A percentile compares a stretch with the other conserved stretches of the same genome.
Conservation (phyloP, 2,888 invertebrate genomes). For the Parapristionchus giblindavisi region DNA sequence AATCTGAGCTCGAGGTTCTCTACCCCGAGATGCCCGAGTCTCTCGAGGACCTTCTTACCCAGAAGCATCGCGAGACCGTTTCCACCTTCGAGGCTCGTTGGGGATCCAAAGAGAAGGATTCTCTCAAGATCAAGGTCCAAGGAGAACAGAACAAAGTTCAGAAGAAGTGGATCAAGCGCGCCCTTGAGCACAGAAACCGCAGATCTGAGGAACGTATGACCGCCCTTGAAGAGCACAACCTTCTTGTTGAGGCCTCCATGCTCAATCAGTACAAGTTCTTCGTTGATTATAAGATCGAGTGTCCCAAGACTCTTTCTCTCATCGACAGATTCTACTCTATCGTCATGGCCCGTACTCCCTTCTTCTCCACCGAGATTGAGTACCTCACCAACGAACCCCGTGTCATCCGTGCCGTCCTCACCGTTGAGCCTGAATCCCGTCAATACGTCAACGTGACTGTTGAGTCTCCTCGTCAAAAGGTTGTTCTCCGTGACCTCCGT, state of each 20-base stretch:
- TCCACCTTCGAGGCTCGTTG: conserved; percentile 10
- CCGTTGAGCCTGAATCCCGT: conserved; percentile 40
- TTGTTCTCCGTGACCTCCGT: conserved; percentile 47
- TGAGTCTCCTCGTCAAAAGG: conserved; percentile 47
- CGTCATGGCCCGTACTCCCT: conserved; percentile 40
- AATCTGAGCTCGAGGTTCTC: conserved; percentile 29
- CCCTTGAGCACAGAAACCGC: conserved; percentile 43
- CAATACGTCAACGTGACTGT: conserved; percentile 42
- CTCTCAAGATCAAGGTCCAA: conserved; percentile 26
- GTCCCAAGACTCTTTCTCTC: conserved; percentile 41
- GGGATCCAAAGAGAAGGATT: conserved; percentile 37
- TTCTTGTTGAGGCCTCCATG: conserved; percentile 48
- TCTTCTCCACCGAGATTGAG: conserved; percentile 23
- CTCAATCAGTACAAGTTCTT: conserved; percentile 52
- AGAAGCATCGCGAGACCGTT: conserved; percentile 49
- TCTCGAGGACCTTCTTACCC: conserved; percentile 46
- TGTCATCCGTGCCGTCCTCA: conserved; percentile 18
- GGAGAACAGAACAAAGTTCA: conserved; percentile 42
- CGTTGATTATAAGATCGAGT: conserved; percentile 46
- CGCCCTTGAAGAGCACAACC: conserved; percentile 44
- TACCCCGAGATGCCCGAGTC: conserved; percentile 50
- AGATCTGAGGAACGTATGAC: conserved; percentile 22
- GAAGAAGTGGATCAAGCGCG: conserved; percentile 49
- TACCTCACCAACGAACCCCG: not conserved
- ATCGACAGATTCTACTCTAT: conserved; percentile 46